phyloP scores from a whole-genome alignment of 2,888 invertebrate species.

The Leptopilina myrica region DNA sequence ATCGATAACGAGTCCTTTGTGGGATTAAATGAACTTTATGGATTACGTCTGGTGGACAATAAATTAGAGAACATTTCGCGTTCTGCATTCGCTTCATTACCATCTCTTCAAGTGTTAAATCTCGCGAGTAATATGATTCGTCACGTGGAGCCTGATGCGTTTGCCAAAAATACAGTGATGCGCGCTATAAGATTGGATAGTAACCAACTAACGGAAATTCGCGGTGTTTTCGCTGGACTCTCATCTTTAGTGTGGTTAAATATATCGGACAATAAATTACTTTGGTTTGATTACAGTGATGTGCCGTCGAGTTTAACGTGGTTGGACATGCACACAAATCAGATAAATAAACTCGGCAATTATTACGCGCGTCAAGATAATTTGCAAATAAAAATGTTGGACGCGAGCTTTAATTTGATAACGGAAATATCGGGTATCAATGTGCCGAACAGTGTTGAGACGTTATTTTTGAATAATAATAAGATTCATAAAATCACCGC shows the following conservation, averaged over 20 bases:
- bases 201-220: slow-evolving; percentile 87
- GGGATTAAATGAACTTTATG: slow-evolving; percentile 86
- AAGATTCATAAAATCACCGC: slow-evolving; percentile 83
- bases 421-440: slow-evolving; percentile 83
- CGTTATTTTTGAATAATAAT: slow-evolving; percentile 86
- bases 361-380: slow-evolving; percentile 78
- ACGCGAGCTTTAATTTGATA: slow-evolving; percentile 86
- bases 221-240: slow-evolving; percentile 86
- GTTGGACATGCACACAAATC: slow-evolving; percentile 89
- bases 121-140: slow-evolving; percentile 88
- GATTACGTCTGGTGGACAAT: slow-evolving; percentile 88
- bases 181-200: slow-evolving; percentile 87
- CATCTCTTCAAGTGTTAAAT: slow-evolving; percentile 87
- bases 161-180: slow-evolving; percentile 85
- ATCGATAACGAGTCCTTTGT: slow-evolving; percentile 85
- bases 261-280: slow-evolving; percentile 87
- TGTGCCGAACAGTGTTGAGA: slow-evolving; percentile 86
- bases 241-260: slow-evolving; percentile 88
- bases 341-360: slow-evolving; percentile 86
- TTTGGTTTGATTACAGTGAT: slow-evolving; percentile 89
- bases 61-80: slow-evolving; percentile 86
- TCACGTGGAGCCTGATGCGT: slow-evolving; percentile 87
- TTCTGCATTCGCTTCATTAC: slow-evolving; percentile 85
- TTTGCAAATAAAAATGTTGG: slow-evolving; percentile 86
- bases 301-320: slow-evolving; percentile 86